A percentile compares a stretch with the other conserved stretches of the same genome.
phyloP scores from a whole-genome alignment of 2,888 invertebrate genomes.

The Lasioglossum leucozonium region DNA sequence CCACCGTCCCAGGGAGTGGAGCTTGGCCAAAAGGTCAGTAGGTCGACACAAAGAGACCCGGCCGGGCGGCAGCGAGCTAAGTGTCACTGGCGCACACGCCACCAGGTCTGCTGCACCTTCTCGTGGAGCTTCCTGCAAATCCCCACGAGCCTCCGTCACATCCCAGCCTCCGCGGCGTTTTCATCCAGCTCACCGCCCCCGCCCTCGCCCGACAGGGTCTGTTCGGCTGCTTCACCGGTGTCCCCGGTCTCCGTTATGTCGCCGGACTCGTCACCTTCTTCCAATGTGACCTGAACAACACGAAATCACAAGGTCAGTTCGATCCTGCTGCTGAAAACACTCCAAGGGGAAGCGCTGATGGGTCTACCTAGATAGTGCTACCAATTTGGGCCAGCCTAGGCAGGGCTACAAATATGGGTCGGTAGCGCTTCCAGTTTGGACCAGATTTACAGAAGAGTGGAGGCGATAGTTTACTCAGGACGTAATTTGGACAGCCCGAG shows the following conservation, averaged over 20 bases:
- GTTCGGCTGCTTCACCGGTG: constrained; percentile 81
- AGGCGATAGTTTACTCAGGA: no score
- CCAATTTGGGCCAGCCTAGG: not conserved
- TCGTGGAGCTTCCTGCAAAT: constrained; percentile 95
- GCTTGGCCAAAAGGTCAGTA: constrained; percentile 54
- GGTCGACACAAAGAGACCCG: constrained; percentile 65
- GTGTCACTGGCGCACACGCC: constrained; percentile 91
- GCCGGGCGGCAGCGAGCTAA: constrained; percentile 50
- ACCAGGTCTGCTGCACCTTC: constrained; percentile 93
- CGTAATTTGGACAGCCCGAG: not conserved
- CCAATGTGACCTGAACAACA: constrained; percentile 90
- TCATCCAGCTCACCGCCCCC: constrained; percentile 85
- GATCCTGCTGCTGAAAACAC: not conserved
- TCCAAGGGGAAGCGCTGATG: no score
- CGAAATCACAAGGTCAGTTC: not conserved
- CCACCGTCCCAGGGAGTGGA: constrained; percentile 53
- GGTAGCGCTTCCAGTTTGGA: not conserved
- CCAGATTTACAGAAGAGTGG: no score
- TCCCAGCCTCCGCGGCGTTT: constrained; percentile 87
- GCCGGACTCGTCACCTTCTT: constrained; percentile 89
- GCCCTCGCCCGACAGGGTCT: constrained; percentile 83
- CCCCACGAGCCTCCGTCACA: constrained; percentile 97
- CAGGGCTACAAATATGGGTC: not conserved
- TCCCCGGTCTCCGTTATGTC: constrained; percentile 89
- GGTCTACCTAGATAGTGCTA: not conserved